Evolutionary conservation across 1,140 invertebrate genomes (phyloP), one percentile per base, ranked within the genome.

Genomic region (Portunus trituberculatus): DNA sequence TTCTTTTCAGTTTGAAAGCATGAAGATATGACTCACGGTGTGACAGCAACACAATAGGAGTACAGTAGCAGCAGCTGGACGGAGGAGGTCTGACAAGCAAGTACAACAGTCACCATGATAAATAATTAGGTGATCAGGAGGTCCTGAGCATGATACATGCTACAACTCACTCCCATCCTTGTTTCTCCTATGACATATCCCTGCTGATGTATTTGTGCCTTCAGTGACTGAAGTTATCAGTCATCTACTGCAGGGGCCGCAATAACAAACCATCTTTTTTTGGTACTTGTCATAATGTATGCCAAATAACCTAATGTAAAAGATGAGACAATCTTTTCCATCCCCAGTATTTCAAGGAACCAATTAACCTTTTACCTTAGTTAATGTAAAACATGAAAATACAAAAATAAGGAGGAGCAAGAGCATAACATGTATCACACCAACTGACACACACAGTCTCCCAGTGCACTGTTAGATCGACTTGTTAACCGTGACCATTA

Each of bases 31-130:
- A 76, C 67, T 76, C 67, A 87, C 46, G 92, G 48, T 87, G 86
- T 87, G 29, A 83, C 48, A 86, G 45, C 52, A 52, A 93, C 83
- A 86, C 46, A 39, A 46, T 46, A 89, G 87, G 90, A 90, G 59
- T n/a, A 90, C 32, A 94, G 93, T 76, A 94, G 93, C 59, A 94
- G 90, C 90, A 94, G 88, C 82, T 94, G 93, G 93, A 94, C 93
- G 93, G 93, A 94, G 59, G 82, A 82, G 87, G 87, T 90, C 67
- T 91, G 93, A 91, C 93, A 83, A 88, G 93, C 88, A 48, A 59
- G 76, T 90, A 48, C 28, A 93, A 52, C 14, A 29, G 67, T 48
- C 59, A 32, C 67, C 67, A 76, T n/a, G 25, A 76, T 76, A 28
- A 32, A 46, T 16, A 28, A 16, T 76, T 25, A 31, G 31, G 29